Conservation (phyloP, 2,113 vertebrate species). For the Hyperopisus bebe region DNA sequence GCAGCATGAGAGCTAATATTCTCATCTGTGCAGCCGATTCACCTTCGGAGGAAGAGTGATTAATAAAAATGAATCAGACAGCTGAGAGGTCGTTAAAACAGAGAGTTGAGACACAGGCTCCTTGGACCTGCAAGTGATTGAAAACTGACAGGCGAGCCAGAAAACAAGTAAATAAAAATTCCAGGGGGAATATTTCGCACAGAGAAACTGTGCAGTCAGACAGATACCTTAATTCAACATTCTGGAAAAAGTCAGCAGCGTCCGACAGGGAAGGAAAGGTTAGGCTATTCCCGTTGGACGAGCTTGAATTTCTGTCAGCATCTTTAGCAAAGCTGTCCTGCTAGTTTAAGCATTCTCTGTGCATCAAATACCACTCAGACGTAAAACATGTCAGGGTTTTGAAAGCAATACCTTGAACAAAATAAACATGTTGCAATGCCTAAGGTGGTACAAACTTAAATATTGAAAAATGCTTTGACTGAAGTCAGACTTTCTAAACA, state of each 20-base stretch:
- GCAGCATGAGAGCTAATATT: neutral
- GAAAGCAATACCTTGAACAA: neutral
- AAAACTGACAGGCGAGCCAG: neutral
- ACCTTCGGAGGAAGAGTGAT: neutral
- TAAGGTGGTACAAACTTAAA: neutral
- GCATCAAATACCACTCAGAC: neutral
- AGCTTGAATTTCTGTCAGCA: neutral
- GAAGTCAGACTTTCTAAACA: neutral
- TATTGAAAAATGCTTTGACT: neutral
- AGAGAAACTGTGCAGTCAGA: neutral
- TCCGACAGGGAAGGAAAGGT: neutral
- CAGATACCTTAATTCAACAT: neutral
- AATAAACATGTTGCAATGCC: neutral
- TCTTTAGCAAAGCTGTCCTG: neutral
- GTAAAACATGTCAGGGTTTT: neutral
- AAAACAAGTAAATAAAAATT: neutral
- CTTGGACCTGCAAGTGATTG: neutral
- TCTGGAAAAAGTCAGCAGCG: neutral
- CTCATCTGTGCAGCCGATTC: neutral
- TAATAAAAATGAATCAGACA: neutral
- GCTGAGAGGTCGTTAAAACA: neutral
- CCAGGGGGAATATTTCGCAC: neutral
- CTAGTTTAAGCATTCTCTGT: neutral
- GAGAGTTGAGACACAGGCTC: neutral
- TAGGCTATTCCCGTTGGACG: neutral